phyloP scores from a whole-genome alignment of 2,888 invertebrate species.

The Callimorpha dominula region DNA sequence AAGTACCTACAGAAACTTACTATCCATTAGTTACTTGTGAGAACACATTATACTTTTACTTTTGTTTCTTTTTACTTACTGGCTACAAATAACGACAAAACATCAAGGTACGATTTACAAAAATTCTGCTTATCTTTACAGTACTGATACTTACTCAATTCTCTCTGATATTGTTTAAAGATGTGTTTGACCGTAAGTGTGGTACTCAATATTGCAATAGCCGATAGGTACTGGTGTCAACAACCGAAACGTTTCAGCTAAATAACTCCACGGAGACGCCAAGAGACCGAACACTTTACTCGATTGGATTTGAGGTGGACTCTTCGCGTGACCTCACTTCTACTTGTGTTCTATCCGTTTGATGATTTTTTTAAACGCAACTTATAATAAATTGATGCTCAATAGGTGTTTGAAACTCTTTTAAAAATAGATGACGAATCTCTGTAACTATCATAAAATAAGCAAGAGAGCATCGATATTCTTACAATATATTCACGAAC shows the following conservation, averaged over 20 bases:
- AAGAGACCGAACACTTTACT: slow-evolving; percentile 76
- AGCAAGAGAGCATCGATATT: slow-evolving; percentile 28
- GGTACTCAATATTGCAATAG: slow-evolving; percentile 61
- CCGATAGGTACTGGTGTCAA: slow-evolving; percentile 67
- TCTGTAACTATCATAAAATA: slow-evolving; percentile 27
- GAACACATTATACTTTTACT: slow-evolving; percentile 83
- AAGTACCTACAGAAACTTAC: slow-evolving; percentile 82
- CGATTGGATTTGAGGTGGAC: slow-evolving; percentile 81
- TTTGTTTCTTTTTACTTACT: slow-evolving; percentile 72
- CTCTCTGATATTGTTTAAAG: slow-evolving; percentile 23
- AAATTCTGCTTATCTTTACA: slow-evolving; percentile 40
- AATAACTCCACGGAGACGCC: slow-evolving; percentile 74
- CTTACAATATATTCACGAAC: slow-evolving; percentile 26
- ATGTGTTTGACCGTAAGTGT: slow-evolving; percentile 41
- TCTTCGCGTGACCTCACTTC: slow-evolving; percentile 63
- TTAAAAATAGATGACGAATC: slow-evolving; percentile 30
- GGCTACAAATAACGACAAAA: slow-evolving; percentile 63
- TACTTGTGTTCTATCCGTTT: slow-evolving; percentile 46
- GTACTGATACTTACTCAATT: slow-evolving; percentile 27
- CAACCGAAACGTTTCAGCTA: slow-evolving; percentile 79
- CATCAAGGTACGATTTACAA: slow-evolving; percentile 44
- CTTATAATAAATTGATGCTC: slow-evolving; percentile 30
- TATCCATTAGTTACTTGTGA: slow-evolving; percentile 82
- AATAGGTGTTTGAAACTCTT: slow-evolving; percentile 47
- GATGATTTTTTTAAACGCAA: slow-evolving; percentile 47